Percentiles rank a stretch among this genome's conserved stretches.
These are phyloP conservation scores for Darevskia mixta DNA, from an alignment of 2,797 vertebrate genomes.

Conservation along the genomic window DNA sequence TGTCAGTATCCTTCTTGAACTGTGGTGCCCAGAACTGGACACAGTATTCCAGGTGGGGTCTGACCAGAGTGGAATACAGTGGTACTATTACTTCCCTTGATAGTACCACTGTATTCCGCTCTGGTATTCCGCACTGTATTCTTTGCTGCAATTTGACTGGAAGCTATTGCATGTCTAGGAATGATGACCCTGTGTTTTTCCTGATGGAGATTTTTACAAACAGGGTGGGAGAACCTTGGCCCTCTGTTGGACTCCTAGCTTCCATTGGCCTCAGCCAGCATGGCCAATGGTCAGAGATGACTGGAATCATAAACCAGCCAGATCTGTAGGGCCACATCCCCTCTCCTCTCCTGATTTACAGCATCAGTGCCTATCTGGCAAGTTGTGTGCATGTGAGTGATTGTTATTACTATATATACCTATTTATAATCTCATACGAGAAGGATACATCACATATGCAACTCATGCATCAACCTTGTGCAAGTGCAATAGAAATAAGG, in stretches of 20 bases:
- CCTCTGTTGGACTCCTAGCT: not conserved
- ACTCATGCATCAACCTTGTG: too few relatives aligned
- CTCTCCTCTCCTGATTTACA: not conserved
- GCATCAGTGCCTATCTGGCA: not conserved
- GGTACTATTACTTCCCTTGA: too few relatives aligned
- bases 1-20: too few relatives aligned
- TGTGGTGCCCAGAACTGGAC: too few relatives aligned
- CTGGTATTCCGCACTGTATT: too few relatives aligned
- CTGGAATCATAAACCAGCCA: not conserved
- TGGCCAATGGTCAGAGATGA: not conserved
- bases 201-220: not conserved
- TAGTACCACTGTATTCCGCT: too few relatives aligned
- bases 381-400: not conserved
- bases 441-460: too few relatives aligned
- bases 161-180: not conserved
- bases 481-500: too few relatives aligned
- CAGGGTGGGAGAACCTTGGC: not conserved
- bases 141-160: not conserved
- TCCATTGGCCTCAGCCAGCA: not conserved
- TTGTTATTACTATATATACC: not conserved
- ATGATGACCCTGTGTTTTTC: not conserved
- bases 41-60: too few relatives aligned
- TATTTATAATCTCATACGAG: too few relatives aligned
- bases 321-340: not conserved
- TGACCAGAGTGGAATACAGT: too few relatives aligned